phyloP scores from a whole-genome alignment of 2,888 invertebrate genomes.

The Xiphydria camelus region DNA sequence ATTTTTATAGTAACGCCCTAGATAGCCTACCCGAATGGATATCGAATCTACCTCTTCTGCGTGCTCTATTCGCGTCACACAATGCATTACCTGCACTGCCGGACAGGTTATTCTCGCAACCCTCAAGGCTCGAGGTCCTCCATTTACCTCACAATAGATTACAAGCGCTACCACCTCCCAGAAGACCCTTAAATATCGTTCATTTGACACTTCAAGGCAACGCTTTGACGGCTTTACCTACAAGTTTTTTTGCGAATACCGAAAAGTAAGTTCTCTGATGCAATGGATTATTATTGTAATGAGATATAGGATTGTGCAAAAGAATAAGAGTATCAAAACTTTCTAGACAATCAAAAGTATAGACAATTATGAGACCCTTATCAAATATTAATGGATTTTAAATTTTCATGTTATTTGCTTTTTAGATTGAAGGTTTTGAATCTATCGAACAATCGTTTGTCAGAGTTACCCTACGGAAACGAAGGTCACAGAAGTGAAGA shows the following conservation, averaged over 20 bases:
- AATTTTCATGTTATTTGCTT: slow-evolving; percentile 12
- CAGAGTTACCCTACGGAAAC: slow-evolving; percentile 68
- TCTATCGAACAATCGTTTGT: slow-evolving; percentile 77
- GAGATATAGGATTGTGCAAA: slow-evolving; percentile 1
- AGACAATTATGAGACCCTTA: too few species aligned
- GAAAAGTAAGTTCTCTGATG: slow-evolving; percentile 60
- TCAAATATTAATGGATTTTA: too few species aligned
- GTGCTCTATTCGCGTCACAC: slow-evolving; percentile 75
- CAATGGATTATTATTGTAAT: too few species aligned
- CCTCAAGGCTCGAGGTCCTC: slow-evolving; percentile 72
- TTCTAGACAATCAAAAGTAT: too few species aligned
- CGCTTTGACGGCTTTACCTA: slow-evolving; percentile 73
- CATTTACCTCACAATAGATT: slow-evolving; percentile 80
- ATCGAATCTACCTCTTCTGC: slow-evolving; percentile 71
- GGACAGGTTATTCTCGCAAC: slow-evolving; percentile 75
- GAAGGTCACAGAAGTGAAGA: slow-evolving; percentile 52
- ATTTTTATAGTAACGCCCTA: slow-evolving; percentile 65
- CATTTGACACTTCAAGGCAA: slow-evolving; percentile 76
- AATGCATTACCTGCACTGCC: slow-evolving; percentile 72
- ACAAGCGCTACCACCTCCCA: slow-evolving; percentile 72
- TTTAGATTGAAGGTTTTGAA: slow-evolving; percentile 70
- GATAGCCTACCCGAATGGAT: slow-evolving; percentile 77
- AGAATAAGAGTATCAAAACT: background rate
- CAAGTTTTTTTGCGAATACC: slow-evolving; percentile 71
- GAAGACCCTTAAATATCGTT: slow-evolving; percentile 69